Conservation (phyloP, 2,888 invertebrate genomes). For the Panorpa germanica region DNA sequence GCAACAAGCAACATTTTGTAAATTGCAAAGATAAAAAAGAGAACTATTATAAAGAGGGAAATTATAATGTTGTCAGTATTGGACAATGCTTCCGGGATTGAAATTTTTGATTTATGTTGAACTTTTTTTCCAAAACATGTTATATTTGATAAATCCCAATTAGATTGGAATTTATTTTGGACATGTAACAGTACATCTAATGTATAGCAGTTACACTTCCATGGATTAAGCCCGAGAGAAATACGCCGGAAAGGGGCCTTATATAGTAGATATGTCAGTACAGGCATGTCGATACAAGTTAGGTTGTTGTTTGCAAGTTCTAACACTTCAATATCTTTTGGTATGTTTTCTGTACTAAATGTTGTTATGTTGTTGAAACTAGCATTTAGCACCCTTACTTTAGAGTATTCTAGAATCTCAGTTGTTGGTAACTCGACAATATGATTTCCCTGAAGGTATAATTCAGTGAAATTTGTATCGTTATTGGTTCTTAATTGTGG, state of each 20-base stretch:
- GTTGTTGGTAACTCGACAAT: constrained; percentile 21
- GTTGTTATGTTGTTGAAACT: constrained; percentile 27
- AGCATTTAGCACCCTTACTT: constrained; percentile 28
- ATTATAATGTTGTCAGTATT: too few species aligned
- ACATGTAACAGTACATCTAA: constrained; percentile 35
- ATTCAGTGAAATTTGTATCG: constrained; percentile 25
- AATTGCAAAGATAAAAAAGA: too few species aligned
- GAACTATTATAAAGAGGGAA: too few species aligned
- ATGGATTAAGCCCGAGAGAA: constrained; percentile 43
- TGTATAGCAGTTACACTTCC: constrained; percentile 46
- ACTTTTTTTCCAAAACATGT: too few species aligned
- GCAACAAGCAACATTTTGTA: constrained; percentile 26
- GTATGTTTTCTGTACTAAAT: constrained; percentile 23
- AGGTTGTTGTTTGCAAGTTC: constrained; percentile 37
- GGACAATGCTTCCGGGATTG: too few species aligned
- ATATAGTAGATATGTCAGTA: constrained; percentile 24
- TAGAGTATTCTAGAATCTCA: constrained; percentile 23
- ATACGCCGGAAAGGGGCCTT: constrained; percentile 26
- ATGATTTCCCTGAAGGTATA: constrained; percentile 25
- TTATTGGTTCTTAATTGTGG: too few species aligned
- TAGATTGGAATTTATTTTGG: constrained; percentile 22
- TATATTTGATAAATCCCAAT: constrained; percentile 18
- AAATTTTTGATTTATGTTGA: too few species aligned
- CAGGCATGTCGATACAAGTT: constrained; percentile 23
- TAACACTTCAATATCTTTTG: constrained; percentile 26